These are phyloP conservation scores for Cacoxenus indagator DNA, from an alignment of 2,888 invertebrate genomes.

Conservation along the genomic window DNA sequence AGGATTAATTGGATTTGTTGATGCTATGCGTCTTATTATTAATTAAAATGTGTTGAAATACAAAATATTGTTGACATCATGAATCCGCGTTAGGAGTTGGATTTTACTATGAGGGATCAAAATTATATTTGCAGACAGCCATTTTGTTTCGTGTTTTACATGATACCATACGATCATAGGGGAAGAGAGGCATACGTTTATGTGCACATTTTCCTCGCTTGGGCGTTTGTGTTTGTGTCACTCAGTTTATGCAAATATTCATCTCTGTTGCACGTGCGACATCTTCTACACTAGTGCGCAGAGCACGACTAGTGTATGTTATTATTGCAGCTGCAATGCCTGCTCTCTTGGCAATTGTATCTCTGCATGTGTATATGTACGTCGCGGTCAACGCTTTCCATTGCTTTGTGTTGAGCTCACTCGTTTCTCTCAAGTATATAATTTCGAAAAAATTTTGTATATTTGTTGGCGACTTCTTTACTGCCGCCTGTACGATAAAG, in stretches of 20 bases:
- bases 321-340: not conserved
- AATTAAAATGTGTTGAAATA: too few species aligned
- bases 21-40: too few species aligned
- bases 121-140: constrained; percentile 47
- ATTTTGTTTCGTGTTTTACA: constrained; percentile 62
- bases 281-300: too few species aligned
- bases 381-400: constrained; percentile 30
- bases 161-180: constrained; percentile 47
- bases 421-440: constrained; percentile 56
- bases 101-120: too few species aligned
- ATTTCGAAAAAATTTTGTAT: constrained; percentile 69
- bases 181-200: too few species aligned
- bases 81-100: too few species aligned
- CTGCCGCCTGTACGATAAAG: constrained; percentile 64
- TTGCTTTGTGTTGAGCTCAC: constrained; percentile 25
- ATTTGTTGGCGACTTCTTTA: constrained; percentile 64
- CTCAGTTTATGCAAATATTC: constrained; percentile 43
- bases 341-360: constrained; percentile 31
- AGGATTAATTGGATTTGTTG: too few species aligned
- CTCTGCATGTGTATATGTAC: constrained; percentile 37
- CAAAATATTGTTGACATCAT: too few species aligned
- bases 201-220: constrained; percentile 37
- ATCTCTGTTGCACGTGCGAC: constrained; percentile 35
- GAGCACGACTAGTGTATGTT: constrained; percentile 23
- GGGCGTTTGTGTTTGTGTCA: constrained; percentile 26